Conservation (phyloP, 2,888 invertebrate genomes). For the Parnassius glacialis region DNA sequence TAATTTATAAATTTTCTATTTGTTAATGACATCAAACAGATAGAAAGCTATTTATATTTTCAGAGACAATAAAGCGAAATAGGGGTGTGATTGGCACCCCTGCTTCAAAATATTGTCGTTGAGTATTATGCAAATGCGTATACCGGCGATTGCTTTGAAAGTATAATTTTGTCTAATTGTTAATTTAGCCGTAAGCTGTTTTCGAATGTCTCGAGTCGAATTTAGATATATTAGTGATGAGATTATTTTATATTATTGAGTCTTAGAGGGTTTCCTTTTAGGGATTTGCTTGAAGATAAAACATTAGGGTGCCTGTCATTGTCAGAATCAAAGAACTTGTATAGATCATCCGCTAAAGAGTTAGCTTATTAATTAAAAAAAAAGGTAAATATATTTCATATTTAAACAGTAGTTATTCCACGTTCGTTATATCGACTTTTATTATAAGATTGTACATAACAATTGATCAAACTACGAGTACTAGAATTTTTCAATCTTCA, state of each 20-base stretch:
- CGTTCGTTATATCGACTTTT: too few relatives aligned
- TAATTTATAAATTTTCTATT: background rate
- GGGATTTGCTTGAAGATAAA: constrained; percentile 9
- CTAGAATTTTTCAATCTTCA: too few relatives aligned
- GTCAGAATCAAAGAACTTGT: too few relatives aligned
- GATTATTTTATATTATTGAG: constrained; percentile 18
- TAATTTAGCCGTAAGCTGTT: constrained; percentile 46
- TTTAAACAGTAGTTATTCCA: too few relatives aligned
- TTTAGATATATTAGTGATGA: constrained; percentile 27
- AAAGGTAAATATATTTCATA: too few relatives aligned
- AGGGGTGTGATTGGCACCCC: constrained; percentile 37
- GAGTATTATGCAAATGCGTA: constrained; percentile 45
- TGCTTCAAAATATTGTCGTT: constrained; percentile 48
- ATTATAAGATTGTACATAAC: too few relatives aligned
- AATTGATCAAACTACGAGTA: too few relatives aligned
- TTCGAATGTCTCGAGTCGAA: constrained; percentile 28
- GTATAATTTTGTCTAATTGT: constrained; percentile 51
- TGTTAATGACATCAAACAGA: constrained; percentile 14
- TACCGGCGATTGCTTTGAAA: constrained; percentile 37
- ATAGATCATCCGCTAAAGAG: too few relatives aligned
- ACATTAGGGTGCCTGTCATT: background rate
- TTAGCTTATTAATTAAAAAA: too few relatives aligned
- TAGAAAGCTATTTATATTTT: constrained; percentile 18
- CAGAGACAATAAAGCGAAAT: constrained; percentile 20
- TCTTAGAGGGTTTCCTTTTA: constrained; percentile 8